Conservation (phyloP, 2,888 invertebrate genomes). For the Dinocampus coccinellae region DNA sequence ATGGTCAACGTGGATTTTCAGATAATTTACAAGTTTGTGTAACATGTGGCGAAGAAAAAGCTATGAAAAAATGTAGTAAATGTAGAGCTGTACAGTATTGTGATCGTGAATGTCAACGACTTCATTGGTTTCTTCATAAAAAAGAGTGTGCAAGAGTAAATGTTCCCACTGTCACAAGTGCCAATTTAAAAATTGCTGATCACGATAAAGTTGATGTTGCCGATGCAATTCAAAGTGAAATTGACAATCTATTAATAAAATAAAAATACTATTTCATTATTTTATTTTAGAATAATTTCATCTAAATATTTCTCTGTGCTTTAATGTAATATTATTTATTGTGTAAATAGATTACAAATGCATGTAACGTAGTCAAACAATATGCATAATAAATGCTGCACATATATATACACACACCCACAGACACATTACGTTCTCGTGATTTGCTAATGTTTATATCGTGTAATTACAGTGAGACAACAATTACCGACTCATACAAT, state of each 20-base stretch:
- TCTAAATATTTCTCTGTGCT: neutral
- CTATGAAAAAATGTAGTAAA: conserved; percentile 93
- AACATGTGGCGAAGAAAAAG: conserved; percentile 90
- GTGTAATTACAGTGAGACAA: too few species aligned
- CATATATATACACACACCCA: neutral
- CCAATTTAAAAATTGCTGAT: conserved; percentile 52
- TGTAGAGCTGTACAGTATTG: conserved; percentile 96
- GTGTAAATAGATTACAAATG: neutral
- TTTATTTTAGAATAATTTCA: neutral
- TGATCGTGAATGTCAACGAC: conserved; percentile 91
- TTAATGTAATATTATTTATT: neutral
- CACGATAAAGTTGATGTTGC: conserved; percentile 58
- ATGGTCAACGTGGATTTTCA: conserved; percentile 88
- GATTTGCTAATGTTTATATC: too few species aligned
- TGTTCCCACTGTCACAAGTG: conserved; percentile 48
- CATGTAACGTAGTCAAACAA: neutral
- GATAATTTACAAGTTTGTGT: conserved; percentile 80
- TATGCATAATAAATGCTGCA: neutral
- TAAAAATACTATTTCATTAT: conserved; percentile 40
- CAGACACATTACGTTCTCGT: neutral
- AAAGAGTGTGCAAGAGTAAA: conserved; percentile 82
- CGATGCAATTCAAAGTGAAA: conserved; percentile 57
- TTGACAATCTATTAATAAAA: conserved; percentile 59
- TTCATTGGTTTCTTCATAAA: conserved; percentile 94
- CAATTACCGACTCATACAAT: too few species aligned